A percentile compares a stretch with the other conserved stretches of the same genome.
Conservation (phyloP, 2,113 vertebrate species). For the Trogon melanurus region DNA sequence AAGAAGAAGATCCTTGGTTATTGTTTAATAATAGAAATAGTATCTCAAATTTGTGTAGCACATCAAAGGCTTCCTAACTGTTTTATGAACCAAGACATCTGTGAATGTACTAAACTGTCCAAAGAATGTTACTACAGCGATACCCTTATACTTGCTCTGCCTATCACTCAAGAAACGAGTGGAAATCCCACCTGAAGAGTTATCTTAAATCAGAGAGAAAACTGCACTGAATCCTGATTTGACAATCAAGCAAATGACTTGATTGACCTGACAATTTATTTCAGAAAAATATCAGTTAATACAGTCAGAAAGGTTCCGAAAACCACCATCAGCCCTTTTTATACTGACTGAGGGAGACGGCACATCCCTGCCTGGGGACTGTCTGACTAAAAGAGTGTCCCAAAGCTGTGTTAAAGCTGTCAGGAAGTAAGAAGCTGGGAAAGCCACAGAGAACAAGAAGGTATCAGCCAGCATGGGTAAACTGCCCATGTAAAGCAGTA, state of each 20-base stretch:
- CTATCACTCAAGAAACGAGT: background rate
- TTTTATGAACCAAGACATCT: background rate
- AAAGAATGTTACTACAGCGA: background rate
- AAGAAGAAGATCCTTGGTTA: background rate
- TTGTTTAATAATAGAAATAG: background rate
- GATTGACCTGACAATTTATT: background rate
- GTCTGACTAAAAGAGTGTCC: background rate
- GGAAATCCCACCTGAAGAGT: background rate
- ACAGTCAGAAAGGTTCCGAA: background rate
- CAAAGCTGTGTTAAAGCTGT: background rate
- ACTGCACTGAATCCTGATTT: background rate
- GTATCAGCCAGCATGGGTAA: background rate
- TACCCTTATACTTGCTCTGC: background rate
- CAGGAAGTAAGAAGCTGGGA: background rate
- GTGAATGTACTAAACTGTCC: background rate
- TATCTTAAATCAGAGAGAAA: background rate
- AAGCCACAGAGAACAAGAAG: background rate
- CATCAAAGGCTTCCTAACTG: background rate
- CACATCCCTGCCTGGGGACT: background rate
- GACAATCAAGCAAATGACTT: background rate
- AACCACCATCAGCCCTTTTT: fast-evolving
- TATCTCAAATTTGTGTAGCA: background rate
- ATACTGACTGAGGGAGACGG: background rate
- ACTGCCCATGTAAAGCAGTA: background rate
- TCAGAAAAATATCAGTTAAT: background rate